Evolutionary conservation across 2,113 vertebrate genomes (phyloP), one percentile per base, ranked within the genome.

Genomic region (Atractosteus spatula): DNA sequence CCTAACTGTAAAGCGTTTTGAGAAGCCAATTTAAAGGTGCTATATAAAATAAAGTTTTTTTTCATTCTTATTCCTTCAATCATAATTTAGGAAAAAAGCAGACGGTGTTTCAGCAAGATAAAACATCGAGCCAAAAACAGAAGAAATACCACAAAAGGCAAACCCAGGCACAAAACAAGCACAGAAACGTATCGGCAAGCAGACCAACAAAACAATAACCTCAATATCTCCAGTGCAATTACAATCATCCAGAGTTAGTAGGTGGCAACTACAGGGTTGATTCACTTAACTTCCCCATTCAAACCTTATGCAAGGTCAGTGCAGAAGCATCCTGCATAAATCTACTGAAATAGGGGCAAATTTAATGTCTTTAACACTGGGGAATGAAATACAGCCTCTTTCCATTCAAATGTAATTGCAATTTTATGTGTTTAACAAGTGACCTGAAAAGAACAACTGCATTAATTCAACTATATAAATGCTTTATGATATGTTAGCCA

Each of bases 391-490:
- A 66, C 76, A 68, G 78, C 54, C 73, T 63, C 70, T 70, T 71
- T 70, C 83, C 81, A 85, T 87, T 89, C 83, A 84, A 84, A 86
- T 84, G 81, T 85, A 87, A 90, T 89, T 89, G 87, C 76, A 82
- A 81, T 88, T 90, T 91, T 87, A 90, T 88, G 88, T 87, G 85
- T 89, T 89, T 87, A 90, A 90, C 88, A 88, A 85, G 80, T 90
- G 87, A 92, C 89, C 89, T 86, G 87, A 89, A 90, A 90, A 91
- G 87, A 91, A 90, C 90, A 91, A 87, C 84, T 84, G 81, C 84
- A 84, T 86, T 87, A 80, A 84, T 86, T 89, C 75, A 69, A 78
- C 77, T 71, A 74, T 77, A 89, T 86, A 73, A 87, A 86, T 70
- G 68, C 77, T 88, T 80, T 74, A 83, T 17, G 67, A 82, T 80